Conservation (phyloP, 2,113 vertebrate species). For the Erinaceus europaeus region DNA sequence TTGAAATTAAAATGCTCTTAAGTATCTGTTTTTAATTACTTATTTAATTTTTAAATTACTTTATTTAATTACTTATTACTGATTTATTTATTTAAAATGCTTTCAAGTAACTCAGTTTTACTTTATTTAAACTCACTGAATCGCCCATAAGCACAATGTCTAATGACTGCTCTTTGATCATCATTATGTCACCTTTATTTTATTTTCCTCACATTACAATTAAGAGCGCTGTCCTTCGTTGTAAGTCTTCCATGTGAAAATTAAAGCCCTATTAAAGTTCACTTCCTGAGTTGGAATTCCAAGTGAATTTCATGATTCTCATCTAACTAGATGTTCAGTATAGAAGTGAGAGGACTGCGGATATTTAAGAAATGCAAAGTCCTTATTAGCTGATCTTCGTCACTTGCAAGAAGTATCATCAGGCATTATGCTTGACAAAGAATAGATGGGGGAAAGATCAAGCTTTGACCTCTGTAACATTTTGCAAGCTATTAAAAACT, state of each 20-base stretch:
- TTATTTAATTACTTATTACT: too few species aligned
- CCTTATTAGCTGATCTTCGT: not conserved
- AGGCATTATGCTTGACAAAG: not conserved
- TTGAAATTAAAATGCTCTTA: too few species aligned
- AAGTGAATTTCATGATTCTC: not conserved
- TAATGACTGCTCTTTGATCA: constrained; percentile 2
- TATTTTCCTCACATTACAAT: too few species aligned
- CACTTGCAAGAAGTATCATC: not conserved
- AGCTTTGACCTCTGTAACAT: not conserved
- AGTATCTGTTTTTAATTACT: too few species aligned
- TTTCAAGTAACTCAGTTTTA: not conserved
- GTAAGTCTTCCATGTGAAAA: too few species aligned
- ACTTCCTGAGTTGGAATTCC: too few species aligned
- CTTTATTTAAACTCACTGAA: not conserved
- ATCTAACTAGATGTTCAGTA: not conserved
- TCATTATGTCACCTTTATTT: not conserved
- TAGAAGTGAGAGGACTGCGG: not conserved
- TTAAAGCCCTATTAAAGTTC: too few species aligned
- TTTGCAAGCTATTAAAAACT: not conserved
- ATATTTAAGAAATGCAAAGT: not conserved
- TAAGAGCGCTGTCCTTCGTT: too few species aligned
- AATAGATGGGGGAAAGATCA: not conserved
- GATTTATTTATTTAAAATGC: too few species aligned
- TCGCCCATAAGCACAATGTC: not conserved
- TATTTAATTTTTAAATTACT: too few species aligned